Evolutionary conservation across 1,140 invertebrate genomes (phyloP), one percentile per base, ranked within the genome.

Genomic region (Schmidtea mediterranea): DNA sequence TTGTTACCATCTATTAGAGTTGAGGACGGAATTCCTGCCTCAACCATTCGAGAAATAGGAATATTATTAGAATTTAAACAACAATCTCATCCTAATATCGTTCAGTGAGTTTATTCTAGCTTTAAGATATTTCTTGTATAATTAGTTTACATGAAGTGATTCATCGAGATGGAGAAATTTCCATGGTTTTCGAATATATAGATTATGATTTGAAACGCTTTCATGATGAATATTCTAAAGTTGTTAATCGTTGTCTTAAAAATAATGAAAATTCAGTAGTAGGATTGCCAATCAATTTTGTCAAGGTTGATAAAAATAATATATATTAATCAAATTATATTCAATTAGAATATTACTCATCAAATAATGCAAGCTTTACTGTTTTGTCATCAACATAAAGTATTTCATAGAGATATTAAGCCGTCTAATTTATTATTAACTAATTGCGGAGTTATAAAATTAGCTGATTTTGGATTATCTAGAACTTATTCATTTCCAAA

Each of bases 391-490:
- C 12, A 16, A 45, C 15, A 45, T 13, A 13, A 21, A 13, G 21
- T 45, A 9, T 21, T 45, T 21, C 43, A 45, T 24, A 21, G 32
- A 68, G 90, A 98, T 71, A 71, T 98, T 37, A 98, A 98, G 58
- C 90, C 90, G 13, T 90, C 97, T 67, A 98, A 98, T 68, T 70
- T 95, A 18, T 70, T 98, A 0, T 89, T 95, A 54, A 79, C 84
- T 60, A 76, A 77, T 52, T 77, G 80, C 56, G 84, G 86, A n/a
- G 73, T 78, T 16, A 89, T 82, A 24, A 82, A 94, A 73, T 75
- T 98, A 8, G 92, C 89, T 22, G 92, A 98, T 69, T 97, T 98
- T 72, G 92, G 92, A 50, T 71, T 98, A 23, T 89, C 90, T 0
- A 71, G 92, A 56, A 78, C 78, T 1, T 89, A 95, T 71, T 84